These are phyloP conservation scores for Cossypha caffra DNA, from an alignment of 2,797 vertebrate genomes.

Conservation along the genomic window DNA sequence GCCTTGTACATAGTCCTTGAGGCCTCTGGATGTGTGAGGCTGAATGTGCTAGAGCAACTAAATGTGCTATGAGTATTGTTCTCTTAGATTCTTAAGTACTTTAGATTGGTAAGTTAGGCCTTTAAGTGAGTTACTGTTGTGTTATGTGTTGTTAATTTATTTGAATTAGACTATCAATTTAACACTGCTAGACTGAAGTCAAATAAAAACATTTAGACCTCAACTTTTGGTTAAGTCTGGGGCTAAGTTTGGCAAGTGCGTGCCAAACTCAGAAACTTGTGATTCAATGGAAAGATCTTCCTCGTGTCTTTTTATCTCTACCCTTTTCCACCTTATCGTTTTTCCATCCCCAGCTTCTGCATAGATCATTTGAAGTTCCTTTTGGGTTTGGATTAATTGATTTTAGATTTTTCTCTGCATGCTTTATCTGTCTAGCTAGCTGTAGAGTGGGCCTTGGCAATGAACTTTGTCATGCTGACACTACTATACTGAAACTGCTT, in stretches of 20 bases:
- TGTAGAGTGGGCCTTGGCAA: not conserved
- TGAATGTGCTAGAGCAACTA: not conserved
- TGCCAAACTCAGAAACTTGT: not conserved
- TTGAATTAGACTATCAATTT: not conserved
- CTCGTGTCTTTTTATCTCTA: not conserved
- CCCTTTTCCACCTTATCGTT: not conserved
- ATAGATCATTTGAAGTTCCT: not conserved
- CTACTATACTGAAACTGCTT: not conserved
- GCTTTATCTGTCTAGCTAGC: not conserved
- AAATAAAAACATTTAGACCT: not conserved
- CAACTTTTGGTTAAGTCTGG: not conserved
- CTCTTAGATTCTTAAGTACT: not conserved
- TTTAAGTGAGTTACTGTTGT: not conserved
- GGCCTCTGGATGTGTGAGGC: not conserved
- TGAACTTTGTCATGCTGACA: not conserved
- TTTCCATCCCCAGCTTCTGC: not conserved
- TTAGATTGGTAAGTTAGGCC: not conserved
- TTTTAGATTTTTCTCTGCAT: not conserved
- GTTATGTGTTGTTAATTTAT: not conserved
- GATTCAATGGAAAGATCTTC: not conserved
- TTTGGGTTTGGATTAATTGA: not conserved
- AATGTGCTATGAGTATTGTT: not conserved
- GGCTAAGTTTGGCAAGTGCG: not conserved
- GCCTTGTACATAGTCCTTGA: not conserved
- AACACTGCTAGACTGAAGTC: not conserved